Percentiles rank a stretch among this genome's conserved stretches.
Evolutionary conservation across 2,888 invertebrate species (phyloP).

Genomic region (Microplitis manilae): DNA sequence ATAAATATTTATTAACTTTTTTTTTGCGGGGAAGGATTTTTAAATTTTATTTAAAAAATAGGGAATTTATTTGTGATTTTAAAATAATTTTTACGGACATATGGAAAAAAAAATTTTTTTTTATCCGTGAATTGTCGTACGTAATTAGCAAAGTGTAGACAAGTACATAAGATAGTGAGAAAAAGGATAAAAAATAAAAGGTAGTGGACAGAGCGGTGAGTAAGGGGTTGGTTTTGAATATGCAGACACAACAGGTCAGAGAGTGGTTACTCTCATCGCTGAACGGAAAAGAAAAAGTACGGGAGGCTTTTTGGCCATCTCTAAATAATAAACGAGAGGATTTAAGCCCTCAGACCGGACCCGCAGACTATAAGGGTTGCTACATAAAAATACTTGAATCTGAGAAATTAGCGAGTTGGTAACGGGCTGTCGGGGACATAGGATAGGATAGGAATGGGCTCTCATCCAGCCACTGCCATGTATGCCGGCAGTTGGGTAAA

Average conservation of each 20-base stretch:
- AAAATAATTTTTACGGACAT: too few species aligned
- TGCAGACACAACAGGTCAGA: not conserved
- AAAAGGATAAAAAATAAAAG: constrained; percentile 15
- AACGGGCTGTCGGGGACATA: constrained; percentile 60
- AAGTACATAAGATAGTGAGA: constrained; percentile 24
- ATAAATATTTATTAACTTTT: not conserved
- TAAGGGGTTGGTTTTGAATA: not conserved
- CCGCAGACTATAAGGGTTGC: constrained; percentile 53
- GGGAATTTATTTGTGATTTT: too few species aligned
- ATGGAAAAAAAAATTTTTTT: too few species aligned
- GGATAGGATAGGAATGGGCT: constrained; percentile 22
- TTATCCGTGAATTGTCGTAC: constrained; percentile 3
- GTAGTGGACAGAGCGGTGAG: not conserved
- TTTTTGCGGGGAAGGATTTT: not conserved
- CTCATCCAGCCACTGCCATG: not conserved
- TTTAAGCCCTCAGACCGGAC: constrained; percentile 62
- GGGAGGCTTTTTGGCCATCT: constrained; percentile 54
- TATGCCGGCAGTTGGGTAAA: not conserved
- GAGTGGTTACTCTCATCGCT: not conserved
- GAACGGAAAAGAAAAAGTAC: constrained; percentile 44
- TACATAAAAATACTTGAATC: constrained; percentile 72
- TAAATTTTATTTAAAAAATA: too few species aligned
- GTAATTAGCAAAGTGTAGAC: constrained; percentile 4
- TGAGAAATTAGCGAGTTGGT: constrained; percentile 70
- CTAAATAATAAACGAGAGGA: constrained; percentile 72